Evolutionary conservation across 2,797 vertebrate genomes (phyloP), one percentile per base, ranked within the genome.

Genomic region (Rhadinocentrus ornatus): DNA sequence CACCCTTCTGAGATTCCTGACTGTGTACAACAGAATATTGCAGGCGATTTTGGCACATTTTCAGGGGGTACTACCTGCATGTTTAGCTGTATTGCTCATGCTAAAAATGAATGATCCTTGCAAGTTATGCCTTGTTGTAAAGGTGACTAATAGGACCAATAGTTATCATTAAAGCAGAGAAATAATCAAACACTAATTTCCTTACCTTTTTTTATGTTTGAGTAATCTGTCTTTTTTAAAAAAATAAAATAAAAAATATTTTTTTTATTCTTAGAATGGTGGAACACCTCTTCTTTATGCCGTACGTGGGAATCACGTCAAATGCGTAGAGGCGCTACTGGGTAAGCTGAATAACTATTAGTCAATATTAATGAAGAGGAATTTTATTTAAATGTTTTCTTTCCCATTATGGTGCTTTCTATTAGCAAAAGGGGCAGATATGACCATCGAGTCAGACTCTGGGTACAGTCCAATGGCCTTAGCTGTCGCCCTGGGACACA

Each of bases 211-310:
- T 41, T n/a, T n/a, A n/a, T 20, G 12, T 44, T 20, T 44, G 6
- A 20, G 41, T 44, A 18, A 44, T 44, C 16, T 39, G 2, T 39
- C 3, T 8, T 22, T 46, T 46, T 2, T n/a, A n/a, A 41, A 41
- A 46, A 48, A 65, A 62, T 4, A 53, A 41, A 1, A 26, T 1
- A 10, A 48, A 39, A 1, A 26, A 6, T 22, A 34, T 4, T 37
- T n/a, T 16, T 67, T 85, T 71, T 62, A 26, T 64, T 75, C 35
- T 65, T 91, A 99, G 98, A 99, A 99, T 8, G 97, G 97, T 3
- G 97, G 98, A 54, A 99, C 97, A 0, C 97, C 97, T 11, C 93
- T 99, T 85, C 94, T 99, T 62, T 99, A 99, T 1, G 97, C 97
- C 1, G 97, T 99, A 37, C 93, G 96, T 0, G 97, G 97, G 29